A percentile compares a stretch with the other conserved stretches of the same genome.
phyloP scores from a whole-genome alignment of 2,888 invertebrate genomes.

The Ichneumoninae sp. region DNA sequence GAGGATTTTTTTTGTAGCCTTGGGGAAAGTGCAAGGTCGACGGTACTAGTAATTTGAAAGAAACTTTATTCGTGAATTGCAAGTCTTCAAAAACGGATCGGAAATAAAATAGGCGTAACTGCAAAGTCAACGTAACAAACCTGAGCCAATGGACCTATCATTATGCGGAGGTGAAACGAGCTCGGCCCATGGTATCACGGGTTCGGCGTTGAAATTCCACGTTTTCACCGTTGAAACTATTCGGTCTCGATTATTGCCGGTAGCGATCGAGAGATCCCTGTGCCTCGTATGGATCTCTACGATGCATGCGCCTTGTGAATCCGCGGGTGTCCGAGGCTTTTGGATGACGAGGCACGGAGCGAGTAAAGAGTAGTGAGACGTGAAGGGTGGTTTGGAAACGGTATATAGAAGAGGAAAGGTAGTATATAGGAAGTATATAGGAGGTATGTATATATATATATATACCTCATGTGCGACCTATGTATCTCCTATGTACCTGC shows the following conservation, averaged over 20 bases:
- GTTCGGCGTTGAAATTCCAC: background rate
- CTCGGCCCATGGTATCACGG: background rate
- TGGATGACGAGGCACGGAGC: constrained; percentile 43
- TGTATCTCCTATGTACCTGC: too few species aligned
- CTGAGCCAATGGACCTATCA: background rate
- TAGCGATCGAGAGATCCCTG: constrained; percentile 37
- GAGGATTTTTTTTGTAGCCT: too few species aligned
- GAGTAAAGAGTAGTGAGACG: constrained; percentile 47
- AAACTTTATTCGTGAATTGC: too few species aligned
- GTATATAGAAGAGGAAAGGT: constrained; percentile 34
- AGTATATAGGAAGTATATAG: too few species aligned
- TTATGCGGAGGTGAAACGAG: background rate
- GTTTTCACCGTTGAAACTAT: constrained; percentile 2
- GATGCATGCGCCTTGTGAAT: constrained; percentile 60
- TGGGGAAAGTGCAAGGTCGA: background rate
- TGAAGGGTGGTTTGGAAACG: constrained; percentile 42
- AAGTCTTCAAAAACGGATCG: too few species aligned
- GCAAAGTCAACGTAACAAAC: background rate
- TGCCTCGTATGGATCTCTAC: constrained; percentile 26
- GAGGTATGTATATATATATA: too few species aligned
- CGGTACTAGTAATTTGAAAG: too few species aligned
- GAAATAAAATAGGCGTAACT: too few species aligned
- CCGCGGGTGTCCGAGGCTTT: constrained; percentile 54
- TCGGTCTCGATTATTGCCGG: constrained; percentile 38
- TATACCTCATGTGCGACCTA: too few species aligned